Base-by-base conservation (phyloP, 2,113 vertebrate genomes). In the Zosterops pallidus region DNA sequence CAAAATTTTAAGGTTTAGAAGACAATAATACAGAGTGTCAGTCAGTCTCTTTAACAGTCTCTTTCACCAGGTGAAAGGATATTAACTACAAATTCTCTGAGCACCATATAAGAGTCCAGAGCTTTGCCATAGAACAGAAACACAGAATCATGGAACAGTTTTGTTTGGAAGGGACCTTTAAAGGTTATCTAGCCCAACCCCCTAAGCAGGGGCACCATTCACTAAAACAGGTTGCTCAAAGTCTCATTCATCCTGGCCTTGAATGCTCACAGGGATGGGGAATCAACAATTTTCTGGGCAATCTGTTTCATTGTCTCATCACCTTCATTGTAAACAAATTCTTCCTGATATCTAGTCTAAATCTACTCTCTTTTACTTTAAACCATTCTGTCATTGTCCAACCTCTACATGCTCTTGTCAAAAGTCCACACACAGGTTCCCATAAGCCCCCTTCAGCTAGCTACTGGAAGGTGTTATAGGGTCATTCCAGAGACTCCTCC, bases 31-130 rank as follows among this genome's bases (percentile, higher is more conserved):
- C 14, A 47, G 11, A 16, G 9, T 46, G 20, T 62, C 21, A 60
- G 13, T 60, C 62, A 76, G 29, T 35, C 16, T 68, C 69, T 72
- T 60, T 9, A 56, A 22, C 9, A 56, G n/a, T 20, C 49, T 52
- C 37, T 19, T 62, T n/a, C 18, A 65, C 18, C 12, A 24, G 20
- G 50, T 53, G 24, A 62, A 56, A 89, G 22, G 37, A 25, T 18
- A 23, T 3, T 19, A 21, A 62, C 65, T 15, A 28, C 35, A 25
- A 53, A 78, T 26, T 12, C 65, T 50, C 29, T 5, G 46, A 24
- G 5, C 14, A 21, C 16, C 17, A 1, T 2, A 8, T 13, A 10
- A 55, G 11, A 68, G 23, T 6, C 4, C 1, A 4, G 39, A 17
- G 12, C 11, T 92, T 64, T 39, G 39, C n/a, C 29, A 23, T 9